phyloP scores from a whole-genome alignment of 2,888 invertebrate genomes.

The Eupithecia centaureata region DNA sequence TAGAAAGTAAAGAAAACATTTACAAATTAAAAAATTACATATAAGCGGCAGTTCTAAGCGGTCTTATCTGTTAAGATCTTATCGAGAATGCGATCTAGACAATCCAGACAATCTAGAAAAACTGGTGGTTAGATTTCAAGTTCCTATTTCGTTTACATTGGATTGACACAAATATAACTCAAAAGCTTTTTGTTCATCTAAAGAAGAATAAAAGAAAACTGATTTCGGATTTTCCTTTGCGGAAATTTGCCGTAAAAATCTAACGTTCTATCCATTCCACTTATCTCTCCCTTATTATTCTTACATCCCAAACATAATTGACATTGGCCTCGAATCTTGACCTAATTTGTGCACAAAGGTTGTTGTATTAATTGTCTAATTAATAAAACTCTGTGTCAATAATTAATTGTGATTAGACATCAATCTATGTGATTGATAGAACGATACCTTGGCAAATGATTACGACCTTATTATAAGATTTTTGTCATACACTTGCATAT shows the following conservation, averaged over 20 bases:
- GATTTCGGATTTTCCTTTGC: background rate
- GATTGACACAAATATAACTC: conserved; percentile 20
- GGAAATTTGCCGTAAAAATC: background rate
- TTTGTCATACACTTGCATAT: background rate
- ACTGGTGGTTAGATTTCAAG: background rate
- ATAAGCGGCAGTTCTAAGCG: no score
- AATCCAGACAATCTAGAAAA: no score
- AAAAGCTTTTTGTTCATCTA: background rate
- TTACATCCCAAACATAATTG: conserved; percentile 61
- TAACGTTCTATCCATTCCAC: background rate
- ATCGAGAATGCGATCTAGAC: no score
- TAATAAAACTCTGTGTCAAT: conserved; percentile 13
- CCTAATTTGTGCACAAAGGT: conserved; percentile 53
- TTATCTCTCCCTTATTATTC: conserved; percentile 29
- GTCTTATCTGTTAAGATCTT: no score
- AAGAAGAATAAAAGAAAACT: background rate
- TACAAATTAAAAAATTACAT: no score
- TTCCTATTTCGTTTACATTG: conserved; percentile 30
- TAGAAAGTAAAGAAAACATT: background rate
- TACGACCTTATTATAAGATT: background rate
- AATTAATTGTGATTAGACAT: conserved; percentile 6
- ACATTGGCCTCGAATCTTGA: conserved; percentile 77
- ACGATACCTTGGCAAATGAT: background rate
- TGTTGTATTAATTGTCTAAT: conserved; percentile 24
- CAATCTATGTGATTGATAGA: background rate